These are phyloP conservation scores for Archaeoteleia sp. DNA, from an alignment of 2,888 invertebrate species.

Conservation along the genomic window DNA sequence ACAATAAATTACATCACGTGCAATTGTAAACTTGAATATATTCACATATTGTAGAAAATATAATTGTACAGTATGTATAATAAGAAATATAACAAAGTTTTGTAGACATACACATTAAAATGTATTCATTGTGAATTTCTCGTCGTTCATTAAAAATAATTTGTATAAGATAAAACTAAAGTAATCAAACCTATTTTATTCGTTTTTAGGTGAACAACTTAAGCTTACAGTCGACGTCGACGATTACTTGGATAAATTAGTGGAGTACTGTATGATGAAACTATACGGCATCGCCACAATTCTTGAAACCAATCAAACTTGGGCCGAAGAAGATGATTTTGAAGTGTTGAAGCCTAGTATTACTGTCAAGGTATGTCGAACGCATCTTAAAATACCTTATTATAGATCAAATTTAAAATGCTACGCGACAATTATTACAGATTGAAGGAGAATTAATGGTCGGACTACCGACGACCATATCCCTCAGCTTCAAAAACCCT, in stretches of 20 bases:
- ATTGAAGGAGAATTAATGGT: slow-evolving; percentile 79
- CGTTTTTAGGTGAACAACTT: slow-evolving; percentile 77
- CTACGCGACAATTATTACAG: slow-evolving; percentile 72
- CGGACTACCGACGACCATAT: slow-evolving; percentile 77
- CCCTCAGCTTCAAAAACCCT: slow-evolving; percentile 83
- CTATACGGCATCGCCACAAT: slow-evolving; percentile 87
- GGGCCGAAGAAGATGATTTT: slow-evolving; percentile 89
- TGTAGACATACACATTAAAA: no score
- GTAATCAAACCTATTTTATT: no score
- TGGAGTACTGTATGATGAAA: slow-evolving; percentile 88
- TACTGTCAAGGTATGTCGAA: slow-evolving; percentile 78
- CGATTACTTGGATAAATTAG: slow-evolving; percentile 86
- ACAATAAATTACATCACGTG: no score
- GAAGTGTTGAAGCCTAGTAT: slow-evolving; percentile 85
- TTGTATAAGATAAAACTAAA: no score
- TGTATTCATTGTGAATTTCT: no score
- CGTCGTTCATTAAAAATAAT: no score
- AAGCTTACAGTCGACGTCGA: slow-evolving; percentile 79
- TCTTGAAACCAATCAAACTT: slow-evolving; percentile 86
- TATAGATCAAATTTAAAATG: no score
- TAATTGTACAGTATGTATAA: no score
- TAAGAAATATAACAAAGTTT: no score
- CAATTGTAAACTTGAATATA: no score
- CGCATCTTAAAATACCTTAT: neutral
- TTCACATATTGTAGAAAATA: no score